Evolutionary conservation across 2,888 invertebrate genomes (phyloP), one percentile per base, ranked within the genome.

Genomic region (Drosophila mayaguana): DNA sequence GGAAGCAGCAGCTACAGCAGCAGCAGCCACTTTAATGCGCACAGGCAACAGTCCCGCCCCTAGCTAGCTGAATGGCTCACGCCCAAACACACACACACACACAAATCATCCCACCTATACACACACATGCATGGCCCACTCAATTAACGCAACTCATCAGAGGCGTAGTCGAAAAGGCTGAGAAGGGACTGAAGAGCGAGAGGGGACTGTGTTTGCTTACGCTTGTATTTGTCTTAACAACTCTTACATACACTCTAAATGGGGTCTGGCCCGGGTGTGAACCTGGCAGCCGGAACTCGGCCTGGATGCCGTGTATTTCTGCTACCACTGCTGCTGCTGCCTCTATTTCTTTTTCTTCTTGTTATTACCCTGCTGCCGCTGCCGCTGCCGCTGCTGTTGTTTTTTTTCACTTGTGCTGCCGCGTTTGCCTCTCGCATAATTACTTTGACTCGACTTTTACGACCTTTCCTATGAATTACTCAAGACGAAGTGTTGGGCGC

Each of bases 381-480:
- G 67, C 34, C 28, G 53, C 14, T 42, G 38, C 28, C 40, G 45
- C 6, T 38, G 38, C 1, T 16, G 16, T 16, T 38, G 6, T 8
- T 40, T 8, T 51, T 51, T 32, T 20, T 40, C 46, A 16, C 25
- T 46, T 42, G 25, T 65, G 60, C 61, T 71, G 63, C 53, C 53
- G 48, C n/a, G 53, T 28, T 32, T 81, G 73, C 59, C 81, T 57
- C 71, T 77, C 75, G 81, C 88, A 85, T 85, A 85, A 85, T 85
- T 85, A 89, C 85, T 89, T 85, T 85, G 85, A 87, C 89, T 87
- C 82, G 84, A 89, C 84, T 85, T 89, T 87, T 87, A 87, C 89
- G 88, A 89, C 84, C 89, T 77, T 81, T 80, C 69, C 78, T 80
- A 81, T 84, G 88, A 82, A 87, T 86, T 87, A 89, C 88, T 86